Percentiles rank a stretch among this genome's conserved stretches.
These are phyloP conservation scores for Gastrophryne carolinensis DNA, from an alignment of 2,797 vertebrate genomes.

Conservation along the genomic window DNA sequence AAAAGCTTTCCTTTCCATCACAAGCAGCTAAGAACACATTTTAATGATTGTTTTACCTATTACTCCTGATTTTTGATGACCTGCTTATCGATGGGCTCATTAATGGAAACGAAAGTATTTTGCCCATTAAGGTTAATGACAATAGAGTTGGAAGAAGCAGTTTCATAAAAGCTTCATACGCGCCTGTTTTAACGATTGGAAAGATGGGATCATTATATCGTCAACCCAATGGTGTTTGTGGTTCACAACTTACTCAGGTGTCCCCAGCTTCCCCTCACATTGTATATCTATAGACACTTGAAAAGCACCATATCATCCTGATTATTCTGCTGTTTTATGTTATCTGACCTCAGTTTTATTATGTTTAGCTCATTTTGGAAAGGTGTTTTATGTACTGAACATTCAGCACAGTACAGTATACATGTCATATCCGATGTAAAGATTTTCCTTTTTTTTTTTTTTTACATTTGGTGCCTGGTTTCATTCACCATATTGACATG, in stretches of 20 bases:
- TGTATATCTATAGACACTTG: background rate
- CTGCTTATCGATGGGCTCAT: background rate
- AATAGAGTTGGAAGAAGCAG: background rate
- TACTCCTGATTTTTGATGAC: background rate
- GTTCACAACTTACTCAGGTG: slow-evolving; percentile 12
- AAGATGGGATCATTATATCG: background rate
- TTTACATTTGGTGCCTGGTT: background rate
- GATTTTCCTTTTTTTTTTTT: background rate
- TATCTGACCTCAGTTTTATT: background rate
- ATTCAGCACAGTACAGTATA: background rate
- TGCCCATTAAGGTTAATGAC: background rate
- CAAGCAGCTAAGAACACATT: background rate
- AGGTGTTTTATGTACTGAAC: background rate
- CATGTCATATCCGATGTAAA: background rate
- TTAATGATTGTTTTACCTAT: background rate
- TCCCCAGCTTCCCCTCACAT: background rate
- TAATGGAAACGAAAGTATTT: background rate
- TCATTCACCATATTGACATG: background rate
- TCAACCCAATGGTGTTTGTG: slow-evolving; percentile 10
- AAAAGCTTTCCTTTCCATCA: background rate
- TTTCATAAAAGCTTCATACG: background rate
- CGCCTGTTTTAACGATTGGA: background rate
- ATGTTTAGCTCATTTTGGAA: background rate
- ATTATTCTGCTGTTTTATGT: background rate
- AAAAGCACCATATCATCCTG: background rate